Evolutionary conservation across 2,113 vertebrate genomes (phyloP).

Genomic region (Myotis brandtii): DNA sequence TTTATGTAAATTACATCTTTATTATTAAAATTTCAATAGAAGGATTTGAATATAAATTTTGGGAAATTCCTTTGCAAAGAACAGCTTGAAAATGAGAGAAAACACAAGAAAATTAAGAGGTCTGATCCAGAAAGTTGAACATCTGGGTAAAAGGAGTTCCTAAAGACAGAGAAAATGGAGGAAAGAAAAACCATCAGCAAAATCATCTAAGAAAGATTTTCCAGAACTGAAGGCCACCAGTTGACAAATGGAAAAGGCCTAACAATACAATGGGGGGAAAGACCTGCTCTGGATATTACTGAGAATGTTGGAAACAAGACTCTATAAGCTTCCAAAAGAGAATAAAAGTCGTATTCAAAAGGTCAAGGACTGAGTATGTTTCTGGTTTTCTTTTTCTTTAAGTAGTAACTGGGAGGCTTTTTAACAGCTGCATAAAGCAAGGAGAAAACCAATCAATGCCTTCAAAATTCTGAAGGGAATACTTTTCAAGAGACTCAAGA

Average conservation of each 20-base stretch:
- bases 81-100: constrained; percentile 20
- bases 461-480: background rate
- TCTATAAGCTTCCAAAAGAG: background rate
- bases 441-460: background rate
- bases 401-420: background rate
- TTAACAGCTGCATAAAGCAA: background rate
- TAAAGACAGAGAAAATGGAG: background rate
- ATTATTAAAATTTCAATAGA: background rate
- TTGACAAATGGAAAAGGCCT: background rate
- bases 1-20: background rate
- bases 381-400: background rate
- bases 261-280: background rate
- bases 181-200: background rate
- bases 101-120: background rate
- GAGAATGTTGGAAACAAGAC: background rate
- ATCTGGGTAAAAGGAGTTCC: background rate
- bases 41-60: background rate
- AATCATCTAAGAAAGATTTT: background rate
- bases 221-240: background rate
- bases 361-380: background rate
- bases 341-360: background rate
- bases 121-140: background rate
- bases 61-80: constrained; percentile 37
- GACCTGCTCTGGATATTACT: background rate
- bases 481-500: background rate